Base-by-base conservation (phyloP, 2,797 vertebrate genomes). In the Acanthopagrus latus region DNA sequence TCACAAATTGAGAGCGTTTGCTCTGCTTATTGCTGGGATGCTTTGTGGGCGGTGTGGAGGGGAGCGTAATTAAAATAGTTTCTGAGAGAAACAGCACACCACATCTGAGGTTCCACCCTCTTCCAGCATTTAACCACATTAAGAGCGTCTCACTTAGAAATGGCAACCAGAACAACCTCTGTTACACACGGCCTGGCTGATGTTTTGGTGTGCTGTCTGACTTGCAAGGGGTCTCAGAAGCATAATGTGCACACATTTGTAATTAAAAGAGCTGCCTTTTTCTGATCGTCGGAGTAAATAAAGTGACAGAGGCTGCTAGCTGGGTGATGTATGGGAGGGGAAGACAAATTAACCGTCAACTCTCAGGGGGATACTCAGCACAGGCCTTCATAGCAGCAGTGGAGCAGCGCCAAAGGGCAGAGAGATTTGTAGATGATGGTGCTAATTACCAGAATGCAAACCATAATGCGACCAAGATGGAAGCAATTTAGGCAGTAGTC, bases 371-470 rank as follows among this genome's bases (percentile, higher is more conserved):
- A 91, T 92, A 89, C 86, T 89, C 80, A 90, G 88, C 80, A 86
- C 76, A 86, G 84, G 83, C 89, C 88, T 84, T 90, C 88, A 89
- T 91, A 93, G 93, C 93, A 90, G 93, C 85, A 60, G 93, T 94
- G 92, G 91, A 93, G 92, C 91, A 92, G 92, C 90, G 96, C 96
- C 95, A 95, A 96, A 94, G 96, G 96, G 96, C 94, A 95, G 92
- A 95, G 95, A 95, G 95, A 95, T 95, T 96, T 95, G 96, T 94
- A 94, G 94, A 96, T 95, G 95, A 96, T 95, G 96, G 95, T 94
- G 95, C 95, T 97, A 97, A 97, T 97, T 96, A 96, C 94, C 95
- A 95, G 96, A 97, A 96, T 95, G 89, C 94, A 92, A 94, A 94
- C 94, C 94, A 94, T 95, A 96, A 95, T 95, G 95, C 66, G 92